Percentiles rank a stretch among this genome's conserved stretches.
Conservation (phyloP, 2,888 invertebrate species). For the Oxycera nigricornis region DNA sequence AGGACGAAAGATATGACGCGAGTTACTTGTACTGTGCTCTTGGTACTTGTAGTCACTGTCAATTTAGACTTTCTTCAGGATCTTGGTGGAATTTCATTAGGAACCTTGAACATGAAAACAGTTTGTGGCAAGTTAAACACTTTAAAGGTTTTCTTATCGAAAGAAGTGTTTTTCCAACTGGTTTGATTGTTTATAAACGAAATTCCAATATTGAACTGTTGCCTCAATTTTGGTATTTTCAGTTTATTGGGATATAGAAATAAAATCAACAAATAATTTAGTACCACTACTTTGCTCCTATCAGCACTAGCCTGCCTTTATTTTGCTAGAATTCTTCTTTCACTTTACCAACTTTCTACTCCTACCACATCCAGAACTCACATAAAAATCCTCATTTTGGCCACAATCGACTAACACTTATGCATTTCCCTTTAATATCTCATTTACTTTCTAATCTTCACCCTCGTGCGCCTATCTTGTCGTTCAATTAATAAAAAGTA, state of each 20-base stretch:
- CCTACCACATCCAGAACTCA: slow-evolving; percentile 42
- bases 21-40: neutral
- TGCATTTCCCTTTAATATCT: neutral
- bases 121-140: neutral
- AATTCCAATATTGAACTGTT: too few species aligned
- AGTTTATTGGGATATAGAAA: too few species aligned
- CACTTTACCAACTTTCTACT: slow-evolving; percentile 3
- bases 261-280: neutral
- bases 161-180: too few species aligned
- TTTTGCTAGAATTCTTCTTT: neutral
- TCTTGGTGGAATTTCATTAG: neutral
- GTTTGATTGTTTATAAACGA: too few species aligned
- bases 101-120: neutral
- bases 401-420: neutral
- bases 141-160: neutral
- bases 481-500: neutral
- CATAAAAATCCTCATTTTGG: slow-evolving; percentile 39
- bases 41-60: neutral
- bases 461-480: neutral
- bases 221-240: too few species aligned
- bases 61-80: neutral
- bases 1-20: too few species aligned
- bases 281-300: slow-evolving; percentile 13
- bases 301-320: neutral
- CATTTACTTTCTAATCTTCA: neutral